Evolutionary conservation across 2,888 invertebrate species (phyloP), one percentile per base, ranked within the genome.

Genomic region (Tachina fera): DNA sequence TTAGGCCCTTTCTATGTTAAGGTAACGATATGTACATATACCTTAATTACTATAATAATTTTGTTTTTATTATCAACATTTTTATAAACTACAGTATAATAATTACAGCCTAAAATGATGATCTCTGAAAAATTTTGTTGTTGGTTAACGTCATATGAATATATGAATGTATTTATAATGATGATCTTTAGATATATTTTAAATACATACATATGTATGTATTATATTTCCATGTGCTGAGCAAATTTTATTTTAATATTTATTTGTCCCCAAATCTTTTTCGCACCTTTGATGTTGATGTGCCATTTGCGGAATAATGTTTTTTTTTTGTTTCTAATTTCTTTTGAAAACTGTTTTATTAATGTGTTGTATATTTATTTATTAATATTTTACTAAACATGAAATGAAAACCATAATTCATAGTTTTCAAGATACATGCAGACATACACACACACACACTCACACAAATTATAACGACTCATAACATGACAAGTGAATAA

Each of bases 271-370:
- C 47, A 9, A 9, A 22, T 47, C 8, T 22, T 47, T 31, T 67
- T 14, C 31, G 31, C 47, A 53, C 71, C 77, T 83, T 77, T 83
- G 83, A 61, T 83, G 77, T 74, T 72, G 47, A 53, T 72, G 77
- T 68, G 72, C 53, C 83, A 78, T 60, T 83, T 80, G 51, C 56
- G 19, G 51, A 51, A 39, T 13, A 22, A 45, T n/a, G n/a, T n/a
- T n/a, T n/a, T n/a, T n/a, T 14, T 45, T 58, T 3, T 58, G 31
- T 56, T 43, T 39, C n/a, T 16, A 16, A 16, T 51, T 49, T 49
- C n/a, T 19, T 19, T 53, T 19, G 16, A 9, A 56, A 6, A 58
- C 14, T 47, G 31, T 47, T 47, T 31, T 22, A 47, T 58, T 58
- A n/a, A 22, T 58, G 19, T 19, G 43, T 13, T 72, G 56, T 58